Evolutionary conservation across 2,113 vertebrate genomes (phyloP), one percentile per base, ranked within the genome.

Genomic region (Eudyptes chrysolophus): DNA sequence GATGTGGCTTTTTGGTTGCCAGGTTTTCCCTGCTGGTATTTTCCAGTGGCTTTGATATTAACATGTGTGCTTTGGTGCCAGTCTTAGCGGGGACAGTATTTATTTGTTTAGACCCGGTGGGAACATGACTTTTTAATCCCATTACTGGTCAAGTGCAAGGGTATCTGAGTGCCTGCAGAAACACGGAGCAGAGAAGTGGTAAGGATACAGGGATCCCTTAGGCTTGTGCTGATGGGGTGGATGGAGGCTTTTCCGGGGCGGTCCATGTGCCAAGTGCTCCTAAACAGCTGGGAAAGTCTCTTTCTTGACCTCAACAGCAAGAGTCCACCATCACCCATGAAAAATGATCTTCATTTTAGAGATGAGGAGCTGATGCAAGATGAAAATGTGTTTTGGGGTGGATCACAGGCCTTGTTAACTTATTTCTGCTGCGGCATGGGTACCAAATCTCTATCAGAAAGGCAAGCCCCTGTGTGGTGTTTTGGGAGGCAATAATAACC

Each of bases 221-320:
- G 40, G 10, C 14, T 36, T 13, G 18, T 15, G 46, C 20, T 54
- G 69, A 18, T 20, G n/a, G 26, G 21, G 40, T n/a, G 40, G 26
- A 2, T 30, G 13, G 62, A 71, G 20, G 15, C 0, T 58, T 25
- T 44, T 21, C 74, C 24, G 0, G 0, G 3, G 14, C 0, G 13
- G 17, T 26, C 69, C 6, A 0, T 12, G 18, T 26, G 44, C 51
- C 76, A 44, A 30, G 11, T 5, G 22, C 38, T 55, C 49, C 83
- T 18, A 42, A 42, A 48, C 6, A 5, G 54, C 38, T 5, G n/a
- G 51, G 55, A 42, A 72, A 69, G 7, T 5, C 48, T 54, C 32
- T 44, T 61, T 61, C 71, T 10, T 9, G 62, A 13, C 9, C 48
- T 70, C 62, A 11, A 1, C 21, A 44, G 42, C 14, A 49, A 12